Base-by-base conservation (phyloP, 2,113 vertebrate species). In the Cynoglossus semilaevis region DNA sequence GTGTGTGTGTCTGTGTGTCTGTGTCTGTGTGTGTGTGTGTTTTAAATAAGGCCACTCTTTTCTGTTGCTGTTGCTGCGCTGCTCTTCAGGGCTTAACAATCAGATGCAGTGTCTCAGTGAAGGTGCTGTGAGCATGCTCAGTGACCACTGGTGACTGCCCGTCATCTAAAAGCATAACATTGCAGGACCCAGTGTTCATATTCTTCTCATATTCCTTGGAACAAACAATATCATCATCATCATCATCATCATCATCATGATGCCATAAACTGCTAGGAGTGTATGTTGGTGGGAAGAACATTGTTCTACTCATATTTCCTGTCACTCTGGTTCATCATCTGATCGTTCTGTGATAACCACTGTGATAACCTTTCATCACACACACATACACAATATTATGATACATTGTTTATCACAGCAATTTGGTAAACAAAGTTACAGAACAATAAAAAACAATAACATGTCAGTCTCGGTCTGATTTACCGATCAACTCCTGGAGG, bases 111-210 rank as follows among this genome's bases (percentile, higher is more conserved):
- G 42, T 46, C 72, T 77, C 52, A 55, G 0, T 62, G 72, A 44
- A 43, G 60, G 51, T 60, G 58, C 51, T 69, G 19, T 55, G 79
- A 77, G 77, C 80, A 82, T 82, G 80, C 74, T 67, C 80, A 56
- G 12, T 77, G 60, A 76, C 77, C 81, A 76, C 68, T n/a, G n/a
- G n/a, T n/a, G n/a, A 59, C 8, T 60, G 66, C 72, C 7, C 7
- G 1, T 13, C n/a, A 42, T 42, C 13, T 38, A 11, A 38, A 38
- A 11, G 9, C 37, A 38, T 38, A 14, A 41, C 11, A 41, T 13
- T 41, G 1, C 4, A 41, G 2, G 8, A 38, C 12, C 12, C 8
- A 8, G 2, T 38, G 38, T 40, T 40, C 3, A 40, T 40, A 13
- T 8, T 41, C 38, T 4, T 41, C 1, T 14, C 38, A 38, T 10